Percentiles rank a stretch among this genome's conserved stretches.
Evolutionary conservation across 2,888 invertebrate genomes (phyloP).

Genomic region (Orgyia antiqua): DNA sequence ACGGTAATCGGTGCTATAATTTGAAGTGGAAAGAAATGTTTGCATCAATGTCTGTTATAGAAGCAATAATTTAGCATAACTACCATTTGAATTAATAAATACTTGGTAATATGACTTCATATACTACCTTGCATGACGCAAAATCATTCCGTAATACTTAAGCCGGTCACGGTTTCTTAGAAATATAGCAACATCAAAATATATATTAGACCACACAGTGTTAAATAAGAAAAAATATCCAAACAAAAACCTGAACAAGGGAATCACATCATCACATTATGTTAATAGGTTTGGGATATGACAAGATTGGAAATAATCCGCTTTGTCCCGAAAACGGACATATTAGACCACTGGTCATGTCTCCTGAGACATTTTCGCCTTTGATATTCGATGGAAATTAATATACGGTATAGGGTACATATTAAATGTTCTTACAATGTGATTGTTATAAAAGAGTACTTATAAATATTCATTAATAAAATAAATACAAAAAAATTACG

Average conservation of each 20-base stretch:
- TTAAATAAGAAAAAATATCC: slow-evolving; percentile 42
- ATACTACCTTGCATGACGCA: slow-evolving; percentile 34
- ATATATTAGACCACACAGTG: slow-evolving; percentile 54
- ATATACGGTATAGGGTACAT: slow-evolving; percentile 54
- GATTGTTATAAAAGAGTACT: no score
- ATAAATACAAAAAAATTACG: no score
- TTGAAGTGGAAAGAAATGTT: slow-evolving; percentile 38
- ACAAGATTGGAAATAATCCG: slow-evolving; percentile 70
- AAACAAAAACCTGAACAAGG: slow-evolving; percentile 51
- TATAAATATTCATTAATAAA: no score
- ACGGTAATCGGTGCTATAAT: slow-evolving; percentile 54
- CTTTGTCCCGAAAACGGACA: slow-evolving; percentile 65
- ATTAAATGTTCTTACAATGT: slow-evolving; percentile 36
- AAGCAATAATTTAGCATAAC: slow-evolving; percentile 12
- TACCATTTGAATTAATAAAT: slow-evolving; percentile 7
- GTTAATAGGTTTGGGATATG: slow-evolving; percentile 66
- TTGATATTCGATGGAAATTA: slow-evolving; percentile 73
- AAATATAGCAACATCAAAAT: slow-evolving; percentile 32
- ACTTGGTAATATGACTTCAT: slow-evolving; percentile 22
- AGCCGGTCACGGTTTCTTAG: slow-evolving; percentile 29
- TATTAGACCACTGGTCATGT: slow-evolving; percentile 47
- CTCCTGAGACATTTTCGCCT: slow-evolving; percentile 57
- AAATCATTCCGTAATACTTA: slow-evolving; percentile 24
- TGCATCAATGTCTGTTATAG: slow-evolving; percentile 29
- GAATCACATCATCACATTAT: slow-evolving; percentile 66